These are phyloP conservation scores for Lasioglossum albipes DNA, from an alignment of 1,140 invertebrate species.

Conservation along the genomic window DNA sequence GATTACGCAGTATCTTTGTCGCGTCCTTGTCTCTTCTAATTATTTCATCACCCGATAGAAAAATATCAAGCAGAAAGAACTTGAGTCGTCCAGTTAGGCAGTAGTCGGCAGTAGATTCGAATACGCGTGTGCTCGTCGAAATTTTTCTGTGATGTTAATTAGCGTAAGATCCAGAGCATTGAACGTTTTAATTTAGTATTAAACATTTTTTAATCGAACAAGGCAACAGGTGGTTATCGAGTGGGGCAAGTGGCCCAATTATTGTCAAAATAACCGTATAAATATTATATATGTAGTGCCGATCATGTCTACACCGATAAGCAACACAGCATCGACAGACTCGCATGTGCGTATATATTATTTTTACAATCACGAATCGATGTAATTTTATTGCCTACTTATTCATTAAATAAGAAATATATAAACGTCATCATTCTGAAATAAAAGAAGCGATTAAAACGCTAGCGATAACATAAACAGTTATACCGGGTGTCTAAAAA, in stretches of 20 bases:
- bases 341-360: constrained; percentile 6
- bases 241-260: background rate
- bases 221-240: background rate
- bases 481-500: background rate
- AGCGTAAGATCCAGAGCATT: no score
- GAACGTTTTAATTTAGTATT: background rate
- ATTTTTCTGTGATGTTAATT: background rate
- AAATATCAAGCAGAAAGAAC: background rate
- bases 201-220: no score
- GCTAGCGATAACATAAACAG: background rate
- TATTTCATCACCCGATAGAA: constrained; percentile 8
- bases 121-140: background rate
- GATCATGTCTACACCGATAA: background rate
- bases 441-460: no score
- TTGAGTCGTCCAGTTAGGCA: background rate
- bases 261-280: background rate
- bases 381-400: background rate
- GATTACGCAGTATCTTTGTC: background rate
- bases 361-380: no score
- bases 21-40: background rate
- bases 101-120: background rate
- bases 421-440: no score
- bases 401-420: background rate
- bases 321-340: no score
- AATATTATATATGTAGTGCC: background rate